phyloP scores from a whole-genome alignment of 2,888 invertebrate species.

The Rhabditoides inermis region DNA sequence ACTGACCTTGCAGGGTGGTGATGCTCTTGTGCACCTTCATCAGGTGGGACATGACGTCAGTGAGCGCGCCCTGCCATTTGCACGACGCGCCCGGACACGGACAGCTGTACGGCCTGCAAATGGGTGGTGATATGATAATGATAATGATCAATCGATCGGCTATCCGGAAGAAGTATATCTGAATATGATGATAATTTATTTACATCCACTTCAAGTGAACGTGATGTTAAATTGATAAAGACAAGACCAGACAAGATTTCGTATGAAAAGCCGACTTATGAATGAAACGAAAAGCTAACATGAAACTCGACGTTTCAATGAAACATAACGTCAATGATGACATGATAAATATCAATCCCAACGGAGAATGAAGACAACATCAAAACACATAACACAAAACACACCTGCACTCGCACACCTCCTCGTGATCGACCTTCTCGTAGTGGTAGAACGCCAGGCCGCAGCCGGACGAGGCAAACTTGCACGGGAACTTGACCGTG shows the following conservation, averaged over 20 bases:
- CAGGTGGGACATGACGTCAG: slow-evolving; percentile 96
- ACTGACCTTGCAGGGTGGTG: slow-evolving; percentile 80
- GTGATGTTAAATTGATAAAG: too few relatives aligned
- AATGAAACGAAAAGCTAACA: too few relatives aligned
- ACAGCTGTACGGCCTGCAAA: slow-evolving; percentile 79
- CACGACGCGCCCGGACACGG: slow-evolving; percentile 99
- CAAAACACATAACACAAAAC: too few relatives aligned
- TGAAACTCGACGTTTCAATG: background rate
- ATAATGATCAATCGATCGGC: background rate
- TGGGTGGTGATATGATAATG: background rate
- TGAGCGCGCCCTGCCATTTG: slow-evolving; percentile 95
- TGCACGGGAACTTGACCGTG: slow-evolving; percentile 96
- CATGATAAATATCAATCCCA: background rate
- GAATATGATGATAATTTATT: too few relatives aligned
- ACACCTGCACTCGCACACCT: slow-evolving; percentile 82
- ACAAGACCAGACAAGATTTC: too few relatives aligned
- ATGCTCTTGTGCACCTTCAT: slow-evolving; percentile 85
- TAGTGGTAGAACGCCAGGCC: slow-evolving; percentile 60
- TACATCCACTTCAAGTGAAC: too few relatives aligned
- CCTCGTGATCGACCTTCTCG: slow-evolving; percentile 98
- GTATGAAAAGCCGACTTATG: too few relatives aligned
- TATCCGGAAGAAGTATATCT: too few relatives aligned
- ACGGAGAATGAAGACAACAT: too few relatives aligned
- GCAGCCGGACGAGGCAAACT: slow-evolving; percentile 91
- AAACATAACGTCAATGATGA: background rate